These are phyloP conservation scores for Pelobates cultripes DNA, from an alignment of 2,797 vertebrate species.

Conservation along the genomic window DNA sequence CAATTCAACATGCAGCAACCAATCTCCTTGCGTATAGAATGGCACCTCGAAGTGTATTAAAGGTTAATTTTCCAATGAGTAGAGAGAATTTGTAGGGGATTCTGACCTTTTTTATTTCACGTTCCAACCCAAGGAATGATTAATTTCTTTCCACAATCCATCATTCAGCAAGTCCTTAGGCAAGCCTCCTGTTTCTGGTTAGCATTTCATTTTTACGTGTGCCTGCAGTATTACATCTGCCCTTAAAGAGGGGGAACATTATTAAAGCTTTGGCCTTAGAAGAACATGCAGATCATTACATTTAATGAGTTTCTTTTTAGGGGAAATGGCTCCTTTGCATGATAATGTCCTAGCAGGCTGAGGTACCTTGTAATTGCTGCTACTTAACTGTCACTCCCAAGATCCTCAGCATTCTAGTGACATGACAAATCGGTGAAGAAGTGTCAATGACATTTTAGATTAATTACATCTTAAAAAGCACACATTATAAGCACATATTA, in stretches of 20 bases:
- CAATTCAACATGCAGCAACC: neutral
- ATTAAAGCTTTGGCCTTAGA: constrained; percentile 16
- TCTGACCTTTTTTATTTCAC: constrained; percentile 61
- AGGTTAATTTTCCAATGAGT: constrained; percentile 47
- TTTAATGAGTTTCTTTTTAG: constrained; percentile 14
- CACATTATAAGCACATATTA: no score
- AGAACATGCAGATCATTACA: constrained; percentile 9
- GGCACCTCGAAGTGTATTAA: constrained; percentile 49
- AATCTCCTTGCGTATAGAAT: constrained; percentile 13
- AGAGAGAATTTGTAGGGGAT: constrained; percentile 54
- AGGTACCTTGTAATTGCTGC: no score
- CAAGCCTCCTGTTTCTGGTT: constrained; percentile 42
- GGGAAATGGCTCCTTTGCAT: neutral
- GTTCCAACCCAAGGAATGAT: constrained; percentile 61
- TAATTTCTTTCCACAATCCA: constrained; percentile 59
- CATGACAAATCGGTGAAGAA: no score
- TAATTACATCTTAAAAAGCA: no score
- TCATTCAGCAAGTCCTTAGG: constrained; percentile 45
- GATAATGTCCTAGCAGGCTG: no score
- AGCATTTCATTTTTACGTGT: neutral
- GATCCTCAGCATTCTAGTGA: no score
- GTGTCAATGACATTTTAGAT: no score
- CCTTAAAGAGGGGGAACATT: neutral
- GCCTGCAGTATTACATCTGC: constrained; percentile 19
- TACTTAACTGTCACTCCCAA: no score